Conservation (phyloP, 1,140 invertebrate species). For the Anoplophora glabripennis region DNA sequence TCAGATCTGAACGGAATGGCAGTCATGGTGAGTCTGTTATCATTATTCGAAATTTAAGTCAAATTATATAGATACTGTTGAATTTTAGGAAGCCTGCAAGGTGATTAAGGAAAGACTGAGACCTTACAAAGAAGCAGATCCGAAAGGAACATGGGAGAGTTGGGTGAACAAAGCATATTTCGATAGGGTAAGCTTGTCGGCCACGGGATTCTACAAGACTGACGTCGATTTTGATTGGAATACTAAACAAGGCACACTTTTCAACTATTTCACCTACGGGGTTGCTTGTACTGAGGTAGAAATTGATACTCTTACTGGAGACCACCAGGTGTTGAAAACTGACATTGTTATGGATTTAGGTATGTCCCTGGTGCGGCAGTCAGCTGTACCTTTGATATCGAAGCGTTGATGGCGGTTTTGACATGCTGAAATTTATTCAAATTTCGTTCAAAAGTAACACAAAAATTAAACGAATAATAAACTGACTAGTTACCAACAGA, state of each 20-base stretch:
- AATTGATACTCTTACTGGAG: constrained; percentile 85
- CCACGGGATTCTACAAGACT: constrained; percentile 82
- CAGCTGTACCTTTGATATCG: too few species aligned
- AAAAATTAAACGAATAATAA: too few species aligned
- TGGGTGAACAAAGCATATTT: constrained; percentile 82
- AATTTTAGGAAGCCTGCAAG: constrained; percentile 73
- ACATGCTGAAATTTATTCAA: too few species aligned
- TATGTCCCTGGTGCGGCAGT: constrained; percentile 17
- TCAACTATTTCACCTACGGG: constrained; percentile 81
- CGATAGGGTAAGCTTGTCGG: constrained; percentile 76
- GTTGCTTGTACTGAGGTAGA: constrained; percentile 79
- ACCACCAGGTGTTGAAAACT: constrained; percentile 80
- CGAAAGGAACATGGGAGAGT: constrained; percentile 79
- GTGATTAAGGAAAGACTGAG: constrained; percentile 72
- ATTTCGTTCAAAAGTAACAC: too few species aligned
- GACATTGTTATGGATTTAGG: constrained; percentile 95
- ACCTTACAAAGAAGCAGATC: constrained; percentile 74
- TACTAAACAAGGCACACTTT: constrained; percentile 67
- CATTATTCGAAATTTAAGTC: not conserved
- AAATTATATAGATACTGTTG: not conserved
- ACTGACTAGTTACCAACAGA: too few species aligned
- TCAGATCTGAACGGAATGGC: constrained; percentile 97
- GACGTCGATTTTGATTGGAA: constrained; percentile 73
- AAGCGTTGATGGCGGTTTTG: too few species aligned
- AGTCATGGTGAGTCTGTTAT: constrained; percentile 62